These are phyloP conservation scores for Heterotis niloticus DNA, from an alignment of 2,113 vertebrate species.

Conservation along the genomic window DNA sequence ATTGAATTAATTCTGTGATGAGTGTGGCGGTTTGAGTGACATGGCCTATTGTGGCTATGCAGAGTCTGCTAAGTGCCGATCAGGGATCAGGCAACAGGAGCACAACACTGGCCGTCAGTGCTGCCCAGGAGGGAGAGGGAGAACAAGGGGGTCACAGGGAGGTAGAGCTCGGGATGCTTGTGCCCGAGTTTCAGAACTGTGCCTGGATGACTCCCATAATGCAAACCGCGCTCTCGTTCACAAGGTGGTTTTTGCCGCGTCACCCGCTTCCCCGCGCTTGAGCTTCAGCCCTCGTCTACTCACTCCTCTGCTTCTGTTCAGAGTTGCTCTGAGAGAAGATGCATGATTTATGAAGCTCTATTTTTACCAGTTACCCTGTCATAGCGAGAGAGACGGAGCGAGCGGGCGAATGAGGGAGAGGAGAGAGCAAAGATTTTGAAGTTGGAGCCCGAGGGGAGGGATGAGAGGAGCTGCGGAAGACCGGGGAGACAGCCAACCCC, in stretches of 20 bases:
- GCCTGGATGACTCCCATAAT: background rate
- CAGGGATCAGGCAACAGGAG: too few species aligned
- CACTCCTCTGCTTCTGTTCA: background rate
- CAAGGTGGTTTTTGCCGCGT: background rate
- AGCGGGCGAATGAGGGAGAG: too few species aligned
- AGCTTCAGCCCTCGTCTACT: background rate
- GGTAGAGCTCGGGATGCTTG: background rate
- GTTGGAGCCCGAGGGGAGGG: conserved; percentile 26
- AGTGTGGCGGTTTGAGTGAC: too few species aligned
- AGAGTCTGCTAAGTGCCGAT: too few species aligned
- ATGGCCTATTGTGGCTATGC: too few species aligned
- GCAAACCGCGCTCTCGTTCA: background rate
- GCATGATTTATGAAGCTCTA: conserved; percentile 79
- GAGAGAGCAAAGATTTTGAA: conserved; percentile 8
- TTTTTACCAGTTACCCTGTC: conserved; percentile 71
- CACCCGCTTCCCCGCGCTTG: background rate
- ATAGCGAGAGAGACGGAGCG: conserved; percentile 19
- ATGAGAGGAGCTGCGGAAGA: conserved; percentile 24
- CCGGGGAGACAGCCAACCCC: conserved; percentile 49
- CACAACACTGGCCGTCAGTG: too few species aligned
- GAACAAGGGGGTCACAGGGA: background rate
- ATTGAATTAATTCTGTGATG: too few species aligned
- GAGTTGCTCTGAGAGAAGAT: conserved; percentile 52
- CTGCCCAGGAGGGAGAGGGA: background rate
- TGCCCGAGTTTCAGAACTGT: background rate